Base-by-base conservation (phyloP, 2,888 invertebrate species). In the Conchocele bisecta region DNA sequence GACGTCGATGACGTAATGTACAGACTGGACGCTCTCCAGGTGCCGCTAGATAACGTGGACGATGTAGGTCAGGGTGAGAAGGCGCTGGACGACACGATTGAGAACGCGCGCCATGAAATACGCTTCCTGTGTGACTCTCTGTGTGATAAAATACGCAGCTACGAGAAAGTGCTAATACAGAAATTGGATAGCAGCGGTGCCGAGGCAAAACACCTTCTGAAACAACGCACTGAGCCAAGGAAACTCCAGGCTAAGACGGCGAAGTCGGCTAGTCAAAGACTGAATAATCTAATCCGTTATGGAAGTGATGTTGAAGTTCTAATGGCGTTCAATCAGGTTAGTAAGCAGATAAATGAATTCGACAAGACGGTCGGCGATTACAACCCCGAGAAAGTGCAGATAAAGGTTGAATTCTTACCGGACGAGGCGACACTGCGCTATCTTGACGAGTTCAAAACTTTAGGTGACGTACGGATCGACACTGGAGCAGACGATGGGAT, bases 291-390 rank as follows among this genome's bases (percentile, higher is more conserved):
- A 28, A 69, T 84, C 51, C 82, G 81, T 31, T 86, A 84, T 56
- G 87, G 87, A 39, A 83, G 84, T 70, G 84, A 86, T 39, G 75
- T 82, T 7, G 87, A 87, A 51, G 78, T 86, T 39, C 61, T 86
- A 17, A 71, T 84, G 56, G 79, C 78, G 0, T 79, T 78, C 20
- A 77, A 80, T 41, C 80, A 81, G 58, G 63, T 82, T 2, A 70
- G 75, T 57, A 77, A 78, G 20, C 75, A 79, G 56, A 24, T 84
- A 24, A 82, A 83, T 39, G 75, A 74, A 46, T 75, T 75, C 60
- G 75, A 82, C 35, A 53, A 58, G 3, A 60, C 64, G 6, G 63
- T 81, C 7, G 73, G 70, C 9, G 69, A 77, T 28, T 37, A 74
- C n/a, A 75, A 70, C 48, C 73, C 76, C n/a, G 79, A 80, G 6